Base-by-base conservation (phyloP, 2,888 invertebrate species). In the Hoplodrina ambigua region DNA sequence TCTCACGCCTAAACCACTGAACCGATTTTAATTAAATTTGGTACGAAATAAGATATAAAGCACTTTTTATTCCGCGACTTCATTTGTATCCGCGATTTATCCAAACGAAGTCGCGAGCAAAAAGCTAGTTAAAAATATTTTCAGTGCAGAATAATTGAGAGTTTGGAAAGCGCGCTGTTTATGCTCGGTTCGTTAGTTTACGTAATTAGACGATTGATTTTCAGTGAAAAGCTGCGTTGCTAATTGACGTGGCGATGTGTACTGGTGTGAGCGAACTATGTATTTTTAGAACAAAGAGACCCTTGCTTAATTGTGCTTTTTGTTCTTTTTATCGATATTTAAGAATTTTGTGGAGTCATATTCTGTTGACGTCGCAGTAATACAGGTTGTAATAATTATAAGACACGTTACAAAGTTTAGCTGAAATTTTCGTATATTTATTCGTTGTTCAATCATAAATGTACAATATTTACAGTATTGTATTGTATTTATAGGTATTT, bases 191-290 rank as follows among this genome's bases (percentile, higher is more conserved):
- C 69, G 80, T 80, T 75, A 69, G 56, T 46, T 80, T 57, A 54
- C 50, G 62, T 75, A 78, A 75, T 75, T 66, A 69, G 62, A 56
- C 55, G 46, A 78, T 80, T 80, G 75, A 67, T 80, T 78, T 75
- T 75, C 44, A 66, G 80, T 49, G 17, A 64, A 69, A 65, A 69
- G 37, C 53, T 53, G 69, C 11, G 37, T 62, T 80, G 44, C 62
- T 69, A 66, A 63, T 75, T 80, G 30, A 64, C 30, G 50, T 20
- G 10, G 64, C 49, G n/a, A 19, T 30, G 46, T 53, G 19, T 11
- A 33, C 33, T 17, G 3, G 4, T 54, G 20, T 44, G 4, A 20
- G 6, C 4, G 41, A 11, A 11, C 3, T 13, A 41, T 41, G 44
- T 41, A 53, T 46, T 53, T 72, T 44, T 58, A 17, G 15, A 49